A percentile compares a stretch with the other conserved stretches of the same genome.
Evolutionary conservation across 2,888 invertebrate species (phyloP).

Genomic region (Andrena fulva): DNA sequence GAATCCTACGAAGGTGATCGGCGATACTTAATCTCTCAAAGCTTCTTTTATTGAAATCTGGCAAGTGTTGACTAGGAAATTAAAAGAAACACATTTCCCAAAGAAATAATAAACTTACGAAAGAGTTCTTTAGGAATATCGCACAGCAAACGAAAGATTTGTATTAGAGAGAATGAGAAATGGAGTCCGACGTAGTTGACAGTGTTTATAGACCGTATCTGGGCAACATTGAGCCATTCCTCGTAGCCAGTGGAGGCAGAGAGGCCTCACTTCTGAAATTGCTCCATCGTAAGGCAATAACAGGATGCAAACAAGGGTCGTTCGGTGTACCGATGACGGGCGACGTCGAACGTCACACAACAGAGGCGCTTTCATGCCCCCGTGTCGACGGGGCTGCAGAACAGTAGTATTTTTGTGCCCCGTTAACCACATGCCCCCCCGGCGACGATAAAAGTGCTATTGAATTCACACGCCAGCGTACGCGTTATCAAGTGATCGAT

Average conservation of each 20-base stretch:
- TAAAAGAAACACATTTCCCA: too few relatives aligned
- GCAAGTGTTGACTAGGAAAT: too few relatives aligned
- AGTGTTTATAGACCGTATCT: conserved; percentile 3
- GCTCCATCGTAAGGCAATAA: conserved; percentile 33
- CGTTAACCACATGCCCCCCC: conserved; percentile 73
- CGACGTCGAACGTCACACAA: conserved; percentile 55
- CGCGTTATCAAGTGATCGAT: conserved; percentile 69
- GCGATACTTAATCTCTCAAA: too few relatives aligned
- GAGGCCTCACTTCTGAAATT: conserved; percentile 22
- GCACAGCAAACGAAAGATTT: too few relatives aligned
- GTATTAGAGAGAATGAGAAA: neutral
- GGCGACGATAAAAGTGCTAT: conserved; percentile 73
- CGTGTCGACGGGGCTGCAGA: conserved; percentile 68
- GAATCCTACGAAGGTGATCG: neutral
- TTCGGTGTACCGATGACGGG: conserved; percentile 32
- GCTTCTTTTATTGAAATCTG: too few relatives aligned
- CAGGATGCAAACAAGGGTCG: conserved; percentile 49
- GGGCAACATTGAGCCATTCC: neutral
- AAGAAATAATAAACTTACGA: too few relatives aligned
- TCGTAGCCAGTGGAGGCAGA: neutral
- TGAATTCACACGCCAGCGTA: conserved; percentile 49
- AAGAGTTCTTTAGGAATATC: too few relatives aligned
- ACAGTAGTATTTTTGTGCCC: conserved; percentile 83
- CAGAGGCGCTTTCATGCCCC: conserved; percentile 77
- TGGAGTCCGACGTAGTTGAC: conserved; percentile 1